Evolutionary conservation across 2,797 vertebrate species (phyloP).

Genomic region (Astyanax mexicanus): DNA sequence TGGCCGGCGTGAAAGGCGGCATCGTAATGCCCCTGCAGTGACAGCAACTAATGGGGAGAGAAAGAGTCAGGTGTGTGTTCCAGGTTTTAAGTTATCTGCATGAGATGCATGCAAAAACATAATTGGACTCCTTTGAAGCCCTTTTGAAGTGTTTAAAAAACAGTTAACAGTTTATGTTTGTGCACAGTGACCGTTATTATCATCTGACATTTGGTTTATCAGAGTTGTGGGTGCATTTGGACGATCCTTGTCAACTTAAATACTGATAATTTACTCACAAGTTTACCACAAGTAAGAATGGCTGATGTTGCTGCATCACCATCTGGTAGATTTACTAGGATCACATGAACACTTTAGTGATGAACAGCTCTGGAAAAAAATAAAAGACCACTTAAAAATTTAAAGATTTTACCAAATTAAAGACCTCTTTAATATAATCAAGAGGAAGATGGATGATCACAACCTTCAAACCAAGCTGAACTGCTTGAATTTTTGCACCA

Average conservation of each 20-base stretch:
- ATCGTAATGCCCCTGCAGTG: slow-evolving; percentile 74
- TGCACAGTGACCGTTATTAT: too few relatives aligned
- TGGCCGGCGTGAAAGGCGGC: slow-evolving; percentile 83
- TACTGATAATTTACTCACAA: too few relatives aligned
- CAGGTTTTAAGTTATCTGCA: slow-evolving; percentile 30
- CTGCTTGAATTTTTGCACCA: too few relatives aligned
- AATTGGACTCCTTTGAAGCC: neutral
- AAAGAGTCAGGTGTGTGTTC: slow-evolving; percentile 90
- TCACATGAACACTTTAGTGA: too few relatives aligned
- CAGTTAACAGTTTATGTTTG: neutral
- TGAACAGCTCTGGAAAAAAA: too few relatives aligned
- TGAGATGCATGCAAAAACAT: slow-evolving; percentile 9
- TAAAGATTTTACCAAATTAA: too few relatives aligned
- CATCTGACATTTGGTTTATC: neutral
- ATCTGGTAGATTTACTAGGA: too few relatives aligned
- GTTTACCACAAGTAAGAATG: neutral
- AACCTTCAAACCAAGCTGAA: too few relatives aligned
- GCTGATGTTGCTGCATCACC: too few relatives aligned
- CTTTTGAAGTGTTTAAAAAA: neutral
- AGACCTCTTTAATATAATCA: too few relatives aligned
- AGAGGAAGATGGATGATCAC: too few relatives aligned
- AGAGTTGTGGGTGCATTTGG: neutral
- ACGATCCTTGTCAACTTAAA: neutral
- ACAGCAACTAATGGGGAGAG: slow-evolving; percentile 84
- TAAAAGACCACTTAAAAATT: too few relatives aligned